A percentile compares a stretch with the other conserved stretches of the same genome.
Conservation (phyloP, 2,888 invertebrate species). For the Tetropium fuscum region DNA sequence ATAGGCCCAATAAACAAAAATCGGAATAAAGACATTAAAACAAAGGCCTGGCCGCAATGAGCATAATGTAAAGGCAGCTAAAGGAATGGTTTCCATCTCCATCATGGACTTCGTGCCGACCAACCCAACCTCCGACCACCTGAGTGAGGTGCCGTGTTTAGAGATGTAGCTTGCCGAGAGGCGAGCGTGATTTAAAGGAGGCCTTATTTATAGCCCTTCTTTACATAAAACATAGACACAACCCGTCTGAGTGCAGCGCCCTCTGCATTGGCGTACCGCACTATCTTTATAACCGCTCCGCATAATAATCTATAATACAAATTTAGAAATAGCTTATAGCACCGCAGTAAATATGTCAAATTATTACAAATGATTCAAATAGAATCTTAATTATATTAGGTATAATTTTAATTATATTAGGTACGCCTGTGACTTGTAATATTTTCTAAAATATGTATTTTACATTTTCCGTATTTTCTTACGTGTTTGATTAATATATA, state of each 20-base stretch:
- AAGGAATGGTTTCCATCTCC: constrained; percentile 49
- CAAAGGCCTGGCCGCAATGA: constrained; percentile 58
- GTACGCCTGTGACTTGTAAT: no score
- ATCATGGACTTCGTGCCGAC: constrained; percentile 51
- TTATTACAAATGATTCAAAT: no score
- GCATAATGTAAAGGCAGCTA: constrained; percentile 56
- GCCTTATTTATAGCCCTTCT: constrained; percentile 63
- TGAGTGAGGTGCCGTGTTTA: constrained; percentile 61
- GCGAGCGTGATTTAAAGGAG: constrained; percentile 64
- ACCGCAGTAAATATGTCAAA: no score
- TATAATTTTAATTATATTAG: no score
- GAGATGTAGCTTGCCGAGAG: constrained; percentile 61
- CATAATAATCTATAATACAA: no score
- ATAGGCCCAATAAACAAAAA: constrained; percentile 61
- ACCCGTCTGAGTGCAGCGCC: constrained; percentile 62
- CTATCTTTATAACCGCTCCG: no score
- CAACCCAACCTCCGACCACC: constrained; percentile 56
- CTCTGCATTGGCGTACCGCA: constrained; percentile 57
- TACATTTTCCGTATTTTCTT: no score
- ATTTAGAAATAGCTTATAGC: no score
- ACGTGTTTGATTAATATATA: no score
- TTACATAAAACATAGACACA: constrained; percentile 65
- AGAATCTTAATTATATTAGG: no score
- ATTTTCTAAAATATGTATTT: no score
- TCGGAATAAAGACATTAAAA: constrained; percentile 64